A percentile compares a stretch with the other conserved stretches of the same genome.
Conservation (phyloP, 1,140 invertebrate genomes). For the Octopus bimaculoides region DNA sequence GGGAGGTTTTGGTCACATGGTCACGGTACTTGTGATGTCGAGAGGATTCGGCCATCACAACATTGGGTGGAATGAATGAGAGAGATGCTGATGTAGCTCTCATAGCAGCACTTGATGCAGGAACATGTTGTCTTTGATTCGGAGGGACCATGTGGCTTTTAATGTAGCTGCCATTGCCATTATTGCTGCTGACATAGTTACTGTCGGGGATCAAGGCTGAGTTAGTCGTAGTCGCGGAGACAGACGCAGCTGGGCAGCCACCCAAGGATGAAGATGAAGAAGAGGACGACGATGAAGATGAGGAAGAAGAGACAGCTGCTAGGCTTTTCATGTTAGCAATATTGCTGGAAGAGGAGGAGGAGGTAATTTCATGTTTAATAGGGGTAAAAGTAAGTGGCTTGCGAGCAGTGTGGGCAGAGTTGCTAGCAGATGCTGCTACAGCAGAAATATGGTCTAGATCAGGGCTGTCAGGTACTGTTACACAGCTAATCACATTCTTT, state of each 20-base stretch:
- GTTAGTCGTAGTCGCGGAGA: not conserved
- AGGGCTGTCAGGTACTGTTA: constrained; percentile 74
- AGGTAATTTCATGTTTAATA: constrained; percentile 40
- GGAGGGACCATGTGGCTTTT: not conserved
- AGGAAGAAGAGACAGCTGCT: not conserved
- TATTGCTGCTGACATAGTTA: constrained; percentile 21
- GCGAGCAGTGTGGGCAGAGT: constrained; percentile 13
- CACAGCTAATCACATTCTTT: constrained; percentile 76
- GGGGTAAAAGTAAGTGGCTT: constrained; percentile 38
- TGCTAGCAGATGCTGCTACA: constrained; percentile 17
- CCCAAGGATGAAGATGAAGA: constrained; percentile 1
- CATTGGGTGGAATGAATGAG: constrained; percentile 25
- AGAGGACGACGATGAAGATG: not conserved
- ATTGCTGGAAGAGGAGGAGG: not conserved
- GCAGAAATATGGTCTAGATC: constrained; percentile 65
- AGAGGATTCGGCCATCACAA: not conserved
- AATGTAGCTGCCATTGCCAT: constrained; percentile 24
- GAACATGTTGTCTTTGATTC: not conserved
- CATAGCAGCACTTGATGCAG: not conserved
- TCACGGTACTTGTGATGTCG: constrained; percentile 26
- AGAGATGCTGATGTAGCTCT: constrained; percentile 9
- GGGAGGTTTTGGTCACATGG: constrained; percentile 44
- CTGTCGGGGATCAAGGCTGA: constrained; percentile 20
- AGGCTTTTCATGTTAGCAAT: not conserved
- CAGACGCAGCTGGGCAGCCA: not conserved